These are phyloP conservation scores for Sciurus carolinensis DNA, from an alignment of 2,797 vertebrate genomes.

Conservation along the genomic window DNA sequence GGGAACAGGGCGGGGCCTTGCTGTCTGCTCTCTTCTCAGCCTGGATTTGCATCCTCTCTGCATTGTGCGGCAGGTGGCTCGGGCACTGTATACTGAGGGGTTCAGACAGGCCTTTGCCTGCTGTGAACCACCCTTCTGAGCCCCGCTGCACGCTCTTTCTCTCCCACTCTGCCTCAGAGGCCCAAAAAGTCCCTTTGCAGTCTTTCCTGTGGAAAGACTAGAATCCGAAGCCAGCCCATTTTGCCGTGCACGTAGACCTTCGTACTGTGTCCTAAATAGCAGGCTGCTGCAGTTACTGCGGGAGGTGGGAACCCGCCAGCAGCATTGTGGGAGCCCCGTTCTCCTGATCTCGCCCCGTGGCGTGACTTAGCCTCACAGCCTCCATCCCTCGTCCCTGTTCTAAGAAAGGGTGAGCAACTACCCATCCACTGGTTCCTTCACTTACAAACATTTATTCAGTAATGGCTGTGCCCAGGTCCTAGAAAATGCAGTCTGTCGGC, in stretches of 20 bases:
- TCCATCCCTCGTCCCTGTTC: rapidly evolving
- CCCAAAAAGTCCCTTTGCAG: background rate
- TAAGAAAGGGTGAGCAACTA: background rate
- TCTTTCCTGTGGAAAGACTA: background rate
- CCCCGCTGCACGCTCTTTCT: no score
- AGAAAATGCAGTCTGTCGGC: background rate
- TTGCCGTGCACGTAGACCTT: background rate
- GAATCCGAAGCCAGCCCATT: background rate
- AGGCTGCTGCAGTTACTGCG: rapidly evolving
- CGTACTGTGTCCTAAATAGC: rapidly evolving
- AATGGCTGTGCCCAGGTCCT: background rate
- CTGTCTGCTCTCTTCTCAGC: background rate
- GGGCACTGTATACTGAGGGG: no score
- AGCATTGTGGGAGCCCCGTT: rapidly evolving
- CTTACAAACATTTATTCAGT: background rate
- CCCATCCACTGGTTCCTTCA: rapidly evolving
- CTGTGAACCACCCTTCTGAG: rapidly evolving
- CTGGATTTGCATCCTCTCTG: rapidly evolving
- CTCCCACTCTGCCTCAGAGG: background rate
- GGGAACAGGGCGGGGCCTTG: rapidly evolving
- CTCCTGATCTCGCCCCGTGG: background rate
- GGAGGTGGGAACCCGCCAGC: background rate
- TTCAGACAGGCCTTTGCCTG: background rate
- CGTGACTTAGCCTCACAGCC: background rate
- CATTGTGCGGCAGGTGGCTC: background rate